Base-by-base conservation (phyloP, 2,113 vertebrate species). In the Vanacampus margaritifer region DNA sequence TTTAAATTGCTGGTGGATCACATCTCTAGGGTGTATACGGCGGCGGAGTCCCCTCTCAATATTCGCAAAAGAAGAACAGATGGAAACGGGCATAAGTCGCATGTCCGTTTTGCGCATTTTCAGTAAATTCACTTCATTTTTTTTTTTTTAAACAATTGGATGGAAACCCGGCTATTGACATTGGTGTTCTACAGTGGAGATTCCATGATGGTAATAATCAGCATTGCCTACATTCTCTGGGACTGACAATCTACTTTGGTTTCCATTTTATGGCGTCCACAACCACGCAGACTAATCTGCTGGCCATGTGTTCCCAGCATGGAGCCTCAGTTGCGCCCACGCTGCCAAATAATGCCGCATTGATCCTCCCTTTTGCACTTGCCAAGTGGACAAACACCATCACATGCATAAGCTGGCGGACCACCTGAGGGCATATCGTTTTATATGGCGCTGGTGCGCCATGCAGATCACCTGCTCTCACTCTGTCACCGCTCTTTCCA, bases 281-380 rank as follows among this genome's bases (percentile, higher is more conserved):
- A 39, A 23, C 35, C 58, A 60, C 19, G 4, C 7, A 8, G n/a
- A 24, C 23, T 5, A 36, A 59, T 36, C 32, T 36, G 3, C 7
- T n/a, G 57, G 23, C 12, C 13, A 62, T 8, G 37, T 43, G 23
- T 23, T 67, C 70, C 72, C 60, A 61, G 60, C 36, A 72, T 68
- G 68, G 67, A 51, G 21, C 67, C 76, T 84, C 75, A 72, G 76
- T 80, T 78, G 67, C 58, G 24, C 68, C 35, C 74, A 23, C 46
- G 74, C 64, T 64, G 72, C 76, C 71, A 78, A 64, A 78, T 76
- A 41, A 24, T 26, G 36, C 37, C 41, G 37, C n/a, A 62, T 16
- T 43, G 54, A 17, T 71, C 75, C 74, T 63, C 65, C 70, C 63
- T 62, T 79, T 76, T 67, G 53, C 76, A 72, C 71, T 65, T 57